Base-by-base conservation (phyloP, 2,797 vertebrate genomes). In the Pipistrellus pipistrellus region DNA sequence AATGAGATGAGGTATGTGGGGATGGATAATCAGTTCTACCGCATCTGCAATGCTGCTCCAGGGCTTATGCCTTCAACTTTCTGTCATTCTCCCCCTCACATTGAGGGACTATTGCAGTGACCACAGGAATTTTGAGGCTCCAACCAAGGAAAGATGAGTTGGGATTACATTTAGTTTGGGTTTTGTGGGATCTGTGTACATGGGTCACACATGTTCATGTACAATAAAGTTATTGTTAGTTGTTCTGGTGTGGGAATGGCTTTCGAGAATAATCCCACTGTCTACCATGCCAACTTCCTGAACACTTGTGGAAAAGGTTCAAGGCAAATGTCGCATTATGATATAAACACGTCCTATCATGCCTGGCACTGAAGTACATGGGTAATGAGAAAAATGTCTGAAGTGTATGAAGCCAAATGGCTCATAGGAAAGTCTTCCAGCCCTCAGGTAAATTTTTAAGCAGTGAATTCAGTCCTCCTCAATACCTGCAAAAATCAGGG, bases 401-500 rank as follows among this genome's bases (percentile, higher is more conserved):
- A 94, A 88, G 59, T 44, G 8, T 78, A 81, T 87, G 53, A 27
- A 82, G 55, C 5, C 32, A 82, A 14, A 21, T 77, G 8, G 21
- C 41, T 35, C 81, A 8, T 84, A 20, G 20, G 53, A 55, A 77
- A 90, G 27, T 41, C 69, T 85, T 69, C 38, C 13, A 84, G 3
- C 4, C 7, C 76, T 90, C 59, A 44, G 53, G 53, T 55, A 55
- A 55, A 77, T 78, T 88, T 87, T 91, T 25, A 35, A 91, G 51
- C 85, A 30, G n/a, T 17, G 32, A 94, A 94, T 85, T 93, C 32
- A 21, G 7, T 94, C 95, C n/a, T 88, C 21, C 18, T 69, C 88
- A 69, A 51, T 35, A 78, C 17, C 68, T 91, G 62, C 10, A 55
- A 46, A 71, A 76, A 27, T 75, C 4, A 8, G 80, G 76, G 10